Evolutionary conservation across 2,113 vertebrate species (phyloP).

Genomic region (Dunckerocampus dactyliophorus): DNA sequence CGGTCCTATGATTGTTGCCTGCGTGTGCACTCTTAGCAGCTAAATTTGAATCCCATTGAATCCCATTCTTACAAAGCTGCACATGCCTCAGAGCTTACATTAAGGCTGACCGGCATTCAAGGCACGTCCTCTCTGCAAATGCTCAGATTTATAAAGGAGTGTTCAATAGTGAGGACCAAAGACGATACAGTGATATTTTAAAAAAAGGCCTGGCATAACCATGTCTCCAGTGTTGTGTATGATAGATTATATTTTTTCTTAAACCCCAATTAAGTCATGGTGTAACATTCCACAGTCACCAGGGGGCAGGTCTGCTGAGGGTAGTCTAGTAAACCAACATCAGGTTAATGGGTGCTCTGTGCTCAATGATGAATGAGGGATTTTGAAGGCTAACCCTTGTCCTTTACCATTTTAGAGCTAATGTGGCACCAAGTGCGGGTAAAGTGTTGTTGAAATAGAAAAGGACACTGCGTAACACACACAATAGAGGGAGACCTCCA

Average conservation of each 20-base stretch:
- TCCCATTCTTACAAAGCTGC: conserved; percentile 22
- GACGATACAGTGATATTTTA: conserved; percentile 22
- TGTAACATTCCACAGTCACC: not conserved
- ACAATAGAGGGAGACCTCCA: not conserved
- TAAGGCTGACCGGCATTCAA: conserved; percentile 12
- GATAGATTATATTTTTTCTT: not conserved
- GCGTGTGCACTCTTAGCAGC: conserved; percentile 4
- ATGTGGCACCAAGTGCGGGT: not conserved
- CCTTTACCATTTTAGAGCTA: not conserved
- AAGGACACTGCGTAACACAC: not conserved
- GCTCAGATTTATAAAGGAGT: conserved; percentile 24
- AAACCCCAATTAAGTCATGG: not conserved
- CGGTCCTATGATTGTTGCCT: conserved; percentile 28
- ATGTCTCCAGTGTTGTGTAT: conserved; percentile 5
- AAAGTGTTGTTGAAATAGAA: not conserved
- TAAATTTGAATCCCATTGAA: conserved; percentile 11
- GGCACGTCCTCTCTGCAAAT: conserved; percentile 13
- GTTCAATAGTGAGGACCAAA: conserved; percentile 30
- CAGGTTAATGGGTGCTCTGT: not conserved
- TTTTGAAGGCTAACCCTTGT: not conserved
- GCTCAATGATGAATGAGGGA: not conserved
- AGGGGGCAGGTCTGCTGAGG: not conserved
- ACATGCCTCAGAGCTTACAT: conserved; percentile 24
- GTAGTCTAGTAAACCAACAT: not conserved
- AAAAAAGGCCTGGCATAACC: conserved; percentile 21